These are phyloP conservation scores for Corapipo altera DNA, from an alignment of 2,113 vertebrate species.

Conservation along the genomic window DNA sequence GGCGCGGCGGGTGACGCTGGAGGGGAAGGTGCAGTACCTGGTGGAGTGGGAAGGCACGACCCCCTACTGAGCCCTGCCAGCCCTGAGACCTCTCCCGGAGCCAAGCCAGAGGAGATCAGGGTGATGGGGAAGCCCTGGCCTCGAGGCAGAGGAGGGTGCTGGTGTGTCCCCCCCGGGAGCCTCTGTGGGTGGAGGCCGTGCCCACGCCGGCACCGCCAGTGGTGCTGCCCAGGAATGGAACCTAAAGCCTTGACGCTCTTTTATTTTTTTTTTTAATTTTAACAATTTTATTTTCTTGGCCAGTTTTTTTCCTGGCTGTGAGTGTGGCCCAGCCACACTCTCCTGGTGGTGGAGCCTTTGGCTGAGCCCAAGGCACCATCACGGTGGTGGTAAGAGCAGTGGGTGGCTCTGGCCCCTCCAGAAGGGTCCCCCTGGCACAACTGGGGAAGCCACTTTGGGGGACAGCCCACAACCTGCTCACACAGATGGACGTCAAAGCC, in stretches of 20 bases:
- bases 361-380: neutral
- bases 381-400: accelerated
- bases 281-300: neutral
- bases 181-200: neutral
- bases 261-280: neutral
- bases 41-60: slow-evolving; percentile 96
- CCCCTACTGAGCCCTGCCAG: slow-evolving; percentile 78
- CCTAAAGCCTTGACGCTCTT: neutral
- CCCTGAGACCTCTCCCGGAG: neutral
- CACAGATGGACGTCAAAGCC: neutral
- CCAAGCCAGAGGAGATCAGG: neutral
- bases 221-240: neutral
- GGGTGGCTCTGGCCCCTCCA: neutral
- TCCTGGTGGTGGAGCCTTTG: neutral
- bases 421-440: neutral
- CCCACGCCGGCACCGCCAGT: neutral
- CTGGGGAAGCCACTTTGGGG: neutral
- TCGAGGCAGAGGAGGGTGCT: neutral
- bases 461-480: neutral
- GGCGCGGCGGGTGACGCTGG: slow-evolving; percentile 86
- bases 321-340: neutral
- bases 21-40: slow-evolving; percentile 94
- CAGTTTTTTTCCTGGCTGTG: neutral
- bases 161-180: accelerated
- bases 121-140: neutral